These are phyloP conservation scores for Kuschelorhynchus macadamiae DNA, from an alignment of 2,888 invertebrate species.

Conservation along the genomic window DNA sequence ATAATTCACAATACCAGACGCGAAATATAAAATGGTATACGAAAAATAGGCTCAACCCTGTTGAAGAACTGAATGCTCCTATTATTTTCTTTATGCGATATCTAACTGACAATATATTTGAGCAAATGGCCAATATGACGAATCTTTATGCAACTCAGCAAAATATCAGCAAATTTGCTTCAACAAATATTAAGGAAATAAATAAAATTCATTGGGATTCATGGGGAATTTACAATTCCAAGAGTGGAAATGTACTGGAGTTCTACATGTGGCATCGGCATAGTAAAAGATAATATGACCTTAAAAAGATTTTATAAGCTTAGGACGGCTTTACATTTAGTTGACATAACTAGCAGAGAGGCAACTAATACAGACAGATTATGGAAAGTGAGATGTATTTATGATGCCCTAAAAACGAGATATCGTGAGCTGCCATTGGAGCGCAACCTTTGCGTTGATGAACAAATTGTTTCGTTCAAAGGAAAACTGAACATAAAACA, in stretches of 20 bases:
- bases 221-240: conserved; percentile 29
- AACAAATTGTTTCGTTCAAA: conserved; percentile 15
- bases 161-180: conserved; percentile 29
- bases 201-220: conserved; percentile 27
- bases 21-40: conserved; percentile 1
- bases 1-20: conserved; percentile 7
- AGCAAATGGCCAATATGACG: conserved; percentile 21
- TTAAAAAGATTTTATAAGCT: not conserved
- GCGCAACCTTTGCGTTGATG: not conserved
- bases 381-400: not conserved
- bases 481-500: conserved; percentile 7
- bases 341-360: conserved; percentile 24
- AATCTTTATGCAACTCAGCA: conserved; percentile 35
- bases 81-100: not conserved
- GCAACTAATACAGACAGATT: conserved; percentile 29
- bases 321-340: conserved; percentile 14
- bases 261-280: conserved; percentile 19
- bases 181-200: conserved; percentile 26
- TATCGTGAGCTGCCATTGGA: not conserved
- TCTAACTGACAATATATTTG: not conserved
- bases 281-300: conserved; percentile 4
- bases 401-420: not conserved
- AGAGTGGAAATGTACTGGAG: conserved; percentile 36
- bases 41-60: not conserved
- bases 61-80: not conserved